These are phyloP conservation scores for Melanotaenia parkinsoni DNA, from an alignment of 2,797 vertebrate species.

Conservation along the genomic window DNA sequence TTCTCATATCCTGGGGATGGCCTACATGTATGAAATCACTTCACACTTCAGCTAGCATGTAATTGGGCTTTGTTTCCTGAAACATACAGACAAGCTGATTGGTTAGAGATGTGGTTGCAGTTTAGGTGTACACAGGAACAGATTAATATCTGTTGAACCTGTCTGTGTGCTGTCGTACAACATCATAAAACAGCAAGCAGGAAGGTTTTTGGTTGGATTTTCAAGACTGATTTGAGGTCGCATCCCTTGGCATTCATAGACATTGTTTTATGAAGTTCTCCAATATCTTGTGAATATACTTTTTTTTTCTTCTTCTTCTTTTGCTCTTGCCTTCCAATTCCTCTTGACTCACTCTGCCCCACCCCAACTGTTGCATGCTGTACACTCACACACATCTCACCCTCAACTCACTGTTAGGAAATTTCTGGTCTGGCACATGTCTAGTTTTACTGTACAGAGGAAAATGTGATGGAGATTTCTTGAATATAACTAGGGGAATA, in stretches of 20 bases:
- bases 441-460: conserved; percentile 10
- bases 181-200: not conserved
- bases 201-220: not conserved
- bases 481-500: not conserved
- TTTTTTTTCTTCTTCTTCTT: not conserved
- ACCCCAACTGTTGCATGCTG: conserved; percentile 52
- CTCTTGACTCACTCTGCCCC: conserved; percentile 49
- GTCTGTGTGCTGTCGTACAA: not conserved
- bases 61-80: not conserved
- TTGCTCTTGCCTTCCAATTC: conserved; percentile 16
- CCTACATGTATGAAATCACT: conserved; percentile 6
- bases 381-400: conserved; percentile 34
- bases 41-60: not conserved
- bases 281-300: conserved; percentile 13
- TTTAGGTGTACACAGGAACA: not conserved
- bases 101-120: not conserved
- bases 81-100: not conserved
- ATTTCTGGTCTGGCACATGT: conserved; percentile 19
- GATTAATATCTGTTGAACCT: conserved; percentile 9
- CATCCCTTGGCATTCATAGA: not conserved
- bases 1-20: conserved; percentile 18
- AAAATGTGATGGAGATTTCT: conserved; percentile 38
- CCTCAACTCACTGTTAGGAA: conserved; percentile 37
- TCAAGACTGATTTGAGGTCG: conserved; percentile 18
- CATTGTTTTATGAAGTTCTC: not conserved